Evolutionary conservation across 2,113 vertebrate species (phyloP).

Genomic region (Xiphorhynchus elegans): DNA sequence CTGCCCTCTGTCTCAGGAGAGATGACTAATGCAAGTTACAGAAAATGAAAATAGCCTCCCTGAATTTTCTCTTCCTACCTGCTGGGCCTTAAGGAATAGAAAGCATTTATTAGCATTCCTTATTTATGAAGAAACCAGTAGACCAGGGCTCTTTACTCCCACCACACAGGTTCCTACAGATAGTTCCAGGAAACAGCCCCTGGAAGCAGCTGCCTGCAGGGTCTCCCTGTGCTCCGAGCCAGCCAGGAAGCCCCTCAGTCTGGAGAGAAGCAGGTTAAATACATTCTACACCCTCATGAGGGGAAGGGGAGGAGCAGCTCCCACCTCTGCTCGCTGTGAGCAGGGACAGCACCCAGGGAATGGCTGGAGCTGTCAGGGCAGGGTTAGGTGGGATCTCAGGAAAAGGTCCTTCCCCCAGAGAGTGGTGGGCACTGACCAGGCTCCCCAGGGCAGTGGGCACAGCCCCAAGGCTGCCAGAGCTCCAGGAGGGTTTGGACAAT

Average conservation of each 20-base stretch:
- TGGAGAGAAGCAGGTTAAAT: not conserved
- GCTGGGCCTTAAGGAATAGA: not conserved
- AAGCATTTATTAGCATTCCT: not conserved
- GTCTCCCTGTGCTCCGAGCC: not conserved
- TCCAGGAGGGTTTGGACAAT: rapidly evolving
- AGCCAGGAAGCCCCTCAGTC: not conserved
- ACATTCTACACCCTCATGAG: not conserved
- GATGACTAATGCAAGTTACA: constrained; percentile 12
- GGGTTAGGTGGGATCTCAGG: not conserved
- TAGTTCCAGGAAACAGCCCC: not conserved
- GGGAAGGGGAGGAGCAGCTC: not conserved
- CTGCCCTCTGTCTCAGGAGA: not conserved
- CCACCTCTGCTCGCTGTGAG: not conserved
- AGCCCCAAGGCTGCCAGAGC: not conserved
- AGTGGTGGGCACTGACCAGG: not conserved
- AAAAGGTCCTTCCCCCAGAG: not conserved
- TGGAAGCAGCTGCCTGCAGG: not conserved
- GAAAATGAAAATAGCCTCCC: not conserved
- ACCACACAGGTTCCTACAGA: rapidly evolving
- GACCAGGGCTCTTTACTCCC: not conserved
- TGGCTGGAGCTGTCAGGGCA: not conserved
- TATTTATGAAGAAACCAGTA: not conserved
- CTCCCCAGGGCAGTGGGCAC: not conserved
- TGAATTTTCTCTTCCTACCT: not conserved
- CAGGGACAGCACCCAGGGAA: not conserved